A percentile compares a stretch with the other conserved stretches of the same genome.
phyloP scores from a whole-genome alignment of 2,113 vertebrate species.

The Antigone vipio region DNA sequence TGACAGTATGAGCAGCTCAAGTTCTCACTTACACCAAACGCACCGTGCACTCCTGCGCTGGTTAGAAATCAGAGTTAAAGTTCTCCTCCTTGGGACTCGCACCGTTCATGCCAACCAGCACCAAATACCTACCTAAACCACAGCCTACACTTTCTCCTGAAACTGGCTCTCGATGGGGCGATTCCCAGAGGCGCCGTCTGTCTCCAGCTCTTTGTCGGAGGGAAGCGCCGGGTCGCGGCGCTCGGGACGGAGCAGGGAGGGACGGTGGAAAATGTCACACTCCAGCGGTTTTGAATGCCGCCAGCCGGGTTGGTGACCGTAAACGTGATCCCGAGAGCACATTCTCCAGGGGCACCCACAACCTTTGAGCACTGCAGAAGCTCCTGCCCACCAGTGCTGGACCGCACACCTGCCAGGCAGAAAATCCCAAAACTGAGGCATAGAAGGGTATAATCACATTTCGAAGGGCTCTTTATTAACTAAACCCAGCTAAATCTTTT shows the following conservation, averaged over 20 bases:
- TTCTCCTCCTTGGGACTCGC: background rate
- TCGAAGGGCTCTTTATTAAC: background rate
- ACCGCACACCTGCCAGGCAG: background rate
- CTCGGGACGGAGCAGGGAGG: background rate
- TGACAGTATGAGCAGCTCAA: background rate
- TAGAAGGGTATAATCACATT: background rate
- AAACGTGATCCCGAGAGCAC: background rate
- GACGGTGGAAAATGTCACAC: background rate
- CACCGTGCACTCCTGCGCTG: background rate
- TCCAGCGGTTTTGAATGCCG: background rate
- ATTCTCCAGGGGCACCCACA: background rate
- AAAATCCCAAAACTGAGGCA: background rate
- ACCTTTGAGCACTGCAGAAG: background rate
- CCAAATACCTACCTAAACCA: rapidly evolving
- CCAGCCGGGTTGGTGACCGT: background rate
- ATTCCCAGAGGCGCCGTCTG: rapidly evolving
- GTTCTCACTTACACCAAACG: background rate
- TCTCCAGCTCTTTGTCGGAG: background rate
- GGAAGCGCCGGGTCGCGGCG: background rate
- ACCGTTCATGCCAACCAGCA: background rate
- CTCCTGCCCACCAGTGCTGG: background rate
- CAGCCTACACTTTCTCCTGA: background rate
- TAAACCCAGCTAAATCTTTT: background rate
- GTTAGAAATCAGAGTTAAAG: background rate
- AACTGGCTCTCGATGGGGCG: rapidly evolving